Evolutionary conservation across 2,113 vertebrate genomes (phyloP).

Genomic region (Australoheros scitulus): DNA sequence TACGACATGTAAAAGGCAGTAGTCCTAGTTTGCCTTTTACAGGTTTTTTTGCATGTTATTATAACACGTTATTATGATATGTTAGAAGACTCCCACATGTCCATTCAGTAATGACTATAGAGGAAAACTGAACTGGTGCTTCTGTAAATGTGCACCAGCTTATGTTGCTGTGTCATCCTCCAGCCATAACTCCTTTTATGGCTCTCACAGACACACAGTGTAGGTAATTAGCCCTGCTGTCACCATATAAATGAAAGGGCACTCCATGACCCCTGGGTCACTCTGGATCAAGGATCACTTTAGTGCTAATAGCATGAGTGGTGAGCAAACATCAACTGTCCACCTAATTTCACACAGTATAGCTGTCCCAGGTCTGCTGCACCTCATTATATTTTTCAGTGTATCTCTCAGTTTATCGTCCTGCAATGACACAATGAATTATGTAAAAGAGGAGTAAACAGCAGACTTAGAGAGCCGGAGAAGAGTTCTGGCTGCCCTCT

Average conservation of each 20-base stretch:
- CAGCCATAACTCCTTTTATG: constrained; percentile 66
- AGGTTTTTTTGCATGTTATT: not conserved
- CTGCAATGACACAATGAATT: constrained; percentile 59
- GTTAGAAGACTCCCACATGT: not conserved
- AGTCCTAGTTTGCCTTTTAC: not conserved
- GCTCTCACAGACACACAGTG: constrained; percentile 53
- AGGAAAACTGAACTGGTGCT: constrained; percentile 38
- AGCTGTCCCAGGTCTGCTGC: constrained; percentile 5
- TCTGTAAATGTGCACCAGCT: constrained; percentile 52
- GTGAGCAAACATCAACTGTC: constrained; percentile 31
- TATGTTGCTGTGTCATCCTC: constrained; percentile 63
- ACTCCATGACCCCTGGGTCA: constrained; percentile 60
- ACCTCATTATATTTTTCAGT: constrained; percentile 47
- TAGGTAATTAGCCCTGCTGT: constrained; percentile 73
- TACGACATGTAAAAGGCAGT: not conserved
- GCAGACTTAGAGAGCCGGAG: constrained; percentile 20
- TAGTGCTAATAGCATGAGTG: constrained; percentile 46
- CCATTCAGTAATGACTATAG: constrained; percentile 33
- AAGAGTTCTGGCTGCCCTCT: constrained; percentile 49
- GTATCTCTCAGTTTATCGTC: constrained; percentile 41
- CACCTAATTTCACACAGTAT: not conserved
- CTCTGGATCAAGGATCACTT: constrained; percentile 66
- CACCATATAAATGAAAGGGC: constrained; percentile 69
- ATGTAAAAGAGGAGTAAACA: constrained; percentile 71
- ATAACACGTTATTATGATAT: not conserved